Base-by-base conservation (phyloP, 1,140 invertebrate species). In the Monomorium pharaonis region DNA sequence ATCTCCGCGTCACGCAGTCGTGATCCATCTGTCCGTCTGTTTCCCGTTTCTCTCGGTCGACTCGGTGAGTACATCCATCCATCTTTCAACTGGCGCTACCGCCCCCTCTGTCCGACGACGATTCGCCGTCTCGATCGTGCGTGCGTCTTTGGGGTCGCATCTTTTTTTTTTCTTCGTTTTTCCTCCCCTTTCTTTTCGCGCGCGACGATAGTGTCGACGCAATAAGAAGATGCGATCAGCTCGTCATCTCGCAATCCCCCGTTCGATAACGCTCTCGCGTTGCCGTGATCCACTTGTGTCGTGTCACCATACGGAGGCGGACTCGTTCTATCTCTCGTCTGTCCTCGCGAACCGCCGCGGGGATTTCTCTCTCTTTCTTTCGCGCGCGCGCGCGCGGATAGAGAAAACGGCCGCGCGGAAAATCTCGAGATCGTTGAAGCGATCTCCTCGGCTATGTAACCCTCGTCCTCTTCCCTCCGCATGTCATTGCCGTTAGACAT, bases 31-130 rank as follows among this genome's bases (percentile, higher is more conserved):
- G 72, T 42, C 30, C 14, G 18, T n/a, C n/a, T n/a, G n/a, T n/a
- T 33, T 27, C 2, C 33, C 21, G n/a, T 42, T 24, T 47, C 5
- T 27, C 24, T 14, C 37, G 6, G 0, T 3, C 10, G n/a, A 65
- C 49, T 30, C 49, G 70, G 72, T 75, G 33, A 75, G 54, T 63
- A 77, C 42, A 51, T 77, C 10, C 42, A 51, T 77, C 10, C 37
- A 14, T 62, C 37, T n/a, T 16, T 9, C 42, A 24, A 77, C 6
- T 7, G 9, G 12, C 9, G 4, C 4, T 58, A 12, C 2, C 10
- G 10, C 12, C 37, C 37, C n/a, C 0, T 14, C 7, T 1, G 12
- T 1, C 27, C 37, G n/a, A 75, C 9, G 62, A n/a, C 30, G 62
- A 76, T 27, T 6, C 12, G 4, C 56, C 9, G n/a, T 60, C 21